These are phyloP conservation scores for Saccostrea cuccullata DNA, from an alignment of 1,140 invertebrate genomes.

Conservation along the genomic window DNA sequence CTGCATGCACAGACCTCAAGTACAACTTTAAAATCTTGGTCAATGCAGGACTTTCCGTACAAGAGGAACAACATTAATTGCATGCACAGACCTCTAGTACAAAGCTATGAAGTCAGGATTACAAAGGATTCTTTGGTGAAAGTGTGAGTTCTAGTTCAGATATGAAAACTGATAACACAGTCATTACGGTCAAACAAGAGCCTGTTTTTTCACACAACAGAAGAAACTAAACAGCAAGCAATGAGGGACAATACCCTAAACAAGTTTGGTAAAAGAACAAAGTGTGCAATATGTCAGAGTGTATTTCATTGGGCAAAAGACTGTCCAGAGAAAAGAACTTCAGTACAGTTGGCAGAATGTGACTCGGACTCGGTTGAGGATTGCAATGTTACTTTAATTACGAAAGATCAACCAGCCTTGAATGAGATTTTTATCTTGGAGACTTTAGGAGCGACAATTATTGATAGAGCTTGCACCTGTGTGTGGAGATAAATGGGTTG, in stretches of 20 bases:
- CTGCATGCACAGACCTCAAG: too few species aligned
- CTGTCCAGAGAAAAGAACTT: too few species aligned
- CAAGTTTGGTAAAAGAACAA: conserved; percentile 46
- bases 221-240: neutral
- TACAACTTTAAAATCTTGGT: conserved; percentile 59
- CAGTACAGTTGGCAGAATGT: neutral
- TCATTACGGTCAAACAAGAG: conserved; percentile 39
- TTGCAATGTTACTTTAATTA: conserved; percentile 28
- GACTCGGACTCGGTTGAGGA: neutral
- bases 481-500: conserved; percentile 48
- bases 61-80: conserved; percentile 53
- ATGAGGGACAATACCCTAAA: conserved; percentile 48
- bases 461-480: conserved; percentile 53
- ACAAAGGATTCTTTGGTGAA: conserved; percentile 43
- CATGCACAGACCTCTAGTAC: conserved; percentile 40
- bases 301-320: conserved; percentile 34
- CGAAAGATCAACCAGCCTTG: neutral
- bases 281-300: conserved; percentile 42
- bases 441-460: conserved; percentile 44
- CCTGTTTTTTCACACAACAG: conserved; percentile 29
- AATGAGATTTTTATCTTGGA: conserved; percentile 50
- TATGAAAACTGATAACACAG: neutral
- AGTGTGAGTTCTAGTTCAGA: neutral
- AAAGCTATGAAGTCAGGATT: neutral
- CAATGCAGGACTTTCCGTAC: conserved; percentile 40